Evolutionary conservation across 2,888 invertebrate species (phyloP), one percentile per base, ranked within the genome.

Genomic region (Bimastos eiseni): DNA sequence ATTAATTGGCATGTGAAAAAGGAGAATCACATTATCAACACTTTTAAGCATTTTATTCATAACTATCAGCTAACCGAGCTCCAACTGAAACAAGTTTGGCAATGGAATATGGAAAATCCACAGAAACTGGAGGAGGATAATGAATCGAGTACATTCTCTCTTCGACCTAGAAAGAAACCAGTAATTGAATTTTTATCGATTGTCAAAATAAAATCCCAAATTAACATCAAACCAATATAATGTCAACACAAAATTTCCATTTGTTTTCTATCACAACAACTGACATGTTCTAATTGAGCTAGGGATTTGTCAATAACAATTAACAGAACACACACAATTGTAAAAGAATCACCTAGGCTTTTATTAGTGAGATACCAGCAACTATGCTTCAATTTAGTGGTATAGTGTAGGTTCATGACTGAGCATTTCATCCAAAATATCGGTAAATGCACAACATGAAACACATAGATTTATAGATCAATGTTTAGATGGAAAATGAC

Each of bases 101-200:
- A 86, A 86, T 86, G 24, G 86, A 86, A 86, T 86, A 86, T 34
- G 86, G 37, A 24, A 86, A 34, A 86, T 86, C 86, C 37, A 86
- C 86, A 86, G 86, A 86, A 86, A 86, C 37, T 36, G 86, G 86
- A 36, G 86, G 86, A 86, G 86, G 86, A 86, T 86, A 86, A 86
- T 36, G 86, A 34, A 36, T 86, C 37, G 86, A 86, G 24, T 86
- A 86, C 36, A 36, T 34, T 24, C 86, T 86, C 36, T 86, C 86
- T 36, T 86, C 86, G 36, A 86, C 36, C 86, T 86, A 36, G 37
- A 36, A 86, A 21, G 34, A 86, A 86, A 86, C 17, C 86, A 86
- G 34, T 49, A 6, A 70, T 11, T 70, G 30, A n/a, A 70, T 70
- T 70, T n/a, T 3, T 8, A n/a, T n/a, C 70, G n/a, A 70, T n/a